Evolutionary conservation across 2,797 vertebrate genomes (phyloP), one percentile per base, ranked within the genome.

Genomic region (Melopsittacus undulatus): DNA sequence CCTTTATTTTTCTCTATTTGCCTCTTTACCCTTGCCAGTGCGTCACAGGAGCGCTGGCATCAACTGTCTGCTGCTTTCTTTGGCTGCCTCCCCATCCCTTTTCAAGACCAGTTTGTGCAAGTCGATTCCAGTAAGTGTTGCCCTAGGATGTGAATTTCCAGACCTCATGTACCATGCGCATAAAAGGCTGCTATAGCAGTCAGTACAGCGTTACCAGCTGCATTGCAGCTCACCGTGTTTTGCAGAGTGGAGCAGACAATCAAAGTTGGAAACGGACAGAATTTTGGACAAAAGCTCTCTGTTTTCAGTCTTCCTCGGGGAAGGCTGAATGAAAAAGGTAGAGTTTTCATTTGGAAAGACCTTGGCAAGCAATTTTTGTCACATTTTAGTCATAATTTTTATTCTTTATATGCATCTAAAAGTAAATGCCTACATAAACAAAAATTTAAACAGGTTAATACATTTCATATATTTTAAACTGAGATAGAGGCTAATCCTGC

Each of bases 81-180:
- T 62, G 70, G 30, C 75, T 85, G 8, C 36, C 52, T 57, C 38
- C 36, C 34, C 27, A 19, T 81, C 21, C 12, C 2, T 91, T 75
- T 74, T 51, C 30, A 5, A 0, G 0, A 6, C 16, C 4, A 2
- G 24, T 30, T 38, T 82, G 49, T n/a, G 32, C 12, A 21, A 77
- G n/a, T 27, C 0, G 0, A 16, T 83, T 38, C 62, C 7, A 2
- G 3, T 7, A 26, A 90, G 4, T 7, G 9, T 38, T 78, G 73
- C 38, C 75, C 11, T 43, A 51, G 85, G 72, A 63, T 43, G 36
- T 61, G 49, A 62, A 43, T 45, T 95, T 42, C 32, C 89, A 87
- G 34, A 80, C 61, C 34, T 94, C 66, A 64, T 3, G 23, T 52
- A 82, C 7, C 56, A 51, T 0, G 1, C 13, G 61, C 32, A 64